Base-by-base conservation (phyloP, 2,888 invertebrate genomes). In the Tetragonisca angustula region DNA sequence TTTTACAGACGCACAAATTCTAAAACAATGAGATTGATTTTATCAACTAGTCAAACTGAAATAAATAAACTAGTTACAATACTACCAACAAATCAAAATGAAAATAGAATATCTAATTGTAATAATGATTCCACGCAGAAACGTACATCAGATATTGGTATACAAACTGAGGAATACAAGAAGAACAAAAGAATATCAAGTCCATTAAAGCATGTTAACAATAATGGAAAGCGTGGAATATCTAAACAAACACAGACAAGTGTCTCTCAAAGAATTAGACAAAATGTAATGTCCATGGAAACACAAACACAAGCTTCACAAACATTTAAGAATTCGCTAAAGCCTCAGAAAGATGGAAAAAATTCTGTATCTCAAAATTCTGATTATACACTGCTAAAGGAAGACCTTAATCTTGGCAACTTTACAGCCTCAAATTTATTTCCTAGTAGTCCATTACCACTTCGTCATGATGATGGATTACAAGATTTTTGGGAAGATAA, bases 401-500 rank as follows among this genome's bases (percentile, higher is more conserved):
- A 91, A 70, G 91, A 92, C 21, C 81, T 91, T 17, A 90, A 73
- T 76, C 85, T 91, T 9, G 75, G 86, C 9, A 90, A 88, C 76
- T 91, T 92, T 84, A 72, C 87, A 9, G 81, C 92, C 27, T 84
- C 91, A 43, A 91, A 92, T 84, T 85, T 94, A 54, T 92, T 94
- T 71, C 90, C 94, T 0, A 89, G 86, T n/a, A 94, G 93, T 87
- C 93, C 94, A 6, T 82, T 94, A 56, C 90, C 92, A 6, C 83
- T 94, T n/a, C 90, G 89, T 4, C 92, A 94, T 76, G 93, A 94
- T 54, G 92, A 93, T 59, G 93, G 90, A 17, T 84, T 93, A 49
- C 92, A 94, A 84, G 93, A 94, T 77, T 92, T 94, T 56, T 95
- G 94, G 94, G 94, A 93, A 70, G 92, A 93, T 43, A 94, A 94